Conservation (phyloP, 2,113 vertebrate genomes). For the Myrmecophaga tridactyla region DNA sequence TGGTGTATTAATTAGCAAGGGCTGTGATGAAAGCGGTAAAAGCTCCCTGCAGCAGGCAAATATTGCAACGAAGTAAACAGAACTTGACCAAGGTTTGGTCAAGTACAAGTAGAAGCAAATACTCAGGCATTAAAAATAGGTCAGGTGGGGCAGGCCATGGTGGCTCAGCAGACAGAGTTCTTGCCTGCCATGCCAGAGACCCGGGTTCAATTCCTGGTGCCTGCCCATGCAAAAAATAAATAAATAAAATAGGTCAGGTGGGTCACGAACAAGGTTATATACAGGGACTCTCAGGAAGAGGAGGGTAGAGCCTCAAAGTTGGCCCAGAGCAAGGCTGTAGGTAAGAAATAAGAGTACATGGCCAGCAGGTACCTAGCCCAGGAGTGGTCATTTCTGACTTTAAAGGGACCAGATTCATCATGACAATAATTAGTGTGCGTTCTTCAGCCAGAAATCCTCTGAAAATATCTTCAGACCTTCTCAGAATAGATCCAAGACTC, state of each 20-base stretch:
- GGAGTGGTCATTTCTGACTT: neutral
- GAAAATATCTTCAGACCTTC: conserved; percentile 14
- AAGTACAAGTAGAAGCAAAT: neutral
- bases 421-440: neutral
- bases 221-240: no score
- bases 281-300: neutral
- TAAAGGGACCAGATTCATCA: neutral
- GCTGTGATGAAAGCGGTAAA: neutral
- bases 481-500: neutral
- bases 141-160: no score
- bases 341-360: neutral
- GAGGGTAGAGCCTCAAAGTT: neutral
- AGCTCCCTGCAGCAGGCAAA: neutral
- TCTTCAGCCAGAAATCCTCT: neutral
- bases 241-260: neutral
- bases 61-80: neutral
- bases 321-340: neutral
- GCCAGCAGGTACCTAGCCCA: neutral
- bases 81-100: neutral
- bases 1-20: neutral
- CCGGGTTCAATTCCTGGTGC: no score
- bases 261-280: neutral
- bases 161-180: no score
- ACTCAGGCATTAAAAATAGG: neutral
- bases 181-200: no score